Base-by-base conservation (phyloP, 2,888 invertebrate genomes). In the Frankliniella intonsa region DNA sequence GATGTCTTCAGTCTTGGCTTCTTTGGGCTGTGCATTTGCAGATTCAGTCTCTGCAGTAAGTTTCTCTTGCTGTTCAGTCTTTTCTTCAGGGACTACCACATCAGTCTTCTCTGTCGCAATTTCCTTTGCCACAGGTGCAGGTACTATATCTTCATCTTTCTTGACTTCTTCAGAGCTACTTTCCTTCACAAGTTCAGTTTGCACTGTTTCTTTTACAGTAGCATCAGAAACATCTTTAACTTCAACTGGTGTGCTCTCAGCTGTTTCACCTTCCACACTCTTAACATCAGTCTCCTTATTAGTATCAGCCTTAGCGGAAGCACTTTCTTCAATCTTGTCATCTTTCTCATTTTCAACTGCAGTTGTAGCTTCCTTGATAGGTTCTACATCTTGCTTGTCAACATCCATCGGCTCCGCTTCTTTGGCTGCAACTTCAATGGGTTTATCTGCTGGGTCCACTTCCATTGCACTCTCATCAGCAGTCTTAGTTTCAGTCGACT, bases 321-420 rank as follows among this genome's bases (percentile, higher is more conserved):
- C 82, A 38, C 19, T 25, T 81, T 81, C 76, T 5, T 55, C 55
- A 25, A 25, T 76, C 2, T 25, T 17, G 62, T n/a, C 62, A 62
- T 17, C n/a, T 62, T 62, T 62, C 14, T 49, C 80, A 50, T 2
- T 38, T 19, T 80, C 80, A 27, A 10, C 19, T 10, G 19, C 65
- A 22, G 79, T 88, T 10, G 87, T 87, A 22, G 88, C 87, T 87
- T 88, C 88, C 85, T 81, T 65, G 50, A 82, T 84, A 19, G 82
- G 81, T 49, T 83, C n/a, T n/a, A n/a, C 83, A 22, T 86, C 87
- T 83, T 88, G 87, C 22, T 86, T 85, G 50, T 86, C 86, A n/a
- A 84, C 81, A 22, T 38, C 69, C 69, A 51, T 55, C 83, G 38
- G 81, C 80, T 80, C 83, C 22, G 82, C 83, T 82, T 80, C 80